A percentile compares a stretch with the other conserved stretches of the same genome.
phyloP scores from a whole-genome alignment of 1,140 invertebrate species.

The Heliconius nattereri region DNA sequence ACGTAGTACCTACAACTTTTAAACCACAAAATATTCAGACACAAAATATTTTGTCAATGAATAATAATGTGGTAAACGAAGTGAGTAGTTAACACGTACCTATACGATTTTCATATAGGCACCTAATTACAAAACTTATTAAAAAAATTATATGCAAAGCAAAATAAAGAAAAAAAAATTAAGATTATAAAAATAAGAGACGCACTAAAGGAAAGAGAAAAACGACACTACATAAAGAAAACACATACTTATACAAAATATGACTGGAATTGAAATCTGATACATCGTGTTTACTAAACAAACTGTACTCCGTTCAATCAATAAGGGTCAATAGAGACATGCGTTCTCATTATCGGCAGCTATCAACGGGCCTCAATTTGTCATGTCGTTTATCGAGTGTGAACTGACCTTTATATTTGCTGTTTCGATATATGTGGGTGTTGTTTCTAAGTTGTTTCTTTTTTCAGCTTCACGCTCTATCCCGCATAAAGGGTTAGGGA shows the following conservation, averaged over 20 bases:
- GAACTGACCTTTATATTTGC: constrained; percentile 49
- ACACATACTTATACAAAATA: too few relatives aligned
- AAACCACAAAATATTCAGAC: not conserved
- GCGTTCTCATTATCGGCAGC: constrained; percentile 60
- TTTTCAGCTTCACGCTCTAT: not conserved
- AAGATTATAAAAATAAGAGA: too few relatives aligned
- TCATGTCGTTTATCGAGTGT: constrained; percentile 63
- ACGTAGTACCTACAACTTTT: too few relatives aligned
- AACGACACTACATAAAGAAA: too few relatives aligned
- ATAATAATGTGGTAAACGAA: not conserved
- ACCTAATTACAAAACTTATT: too few relatives aligned
- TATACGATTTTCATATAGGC: too few relatives aligned
- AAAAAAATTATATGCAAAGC: too few relatives aligned
- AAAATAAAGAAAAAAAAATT: too few relatives aligned
- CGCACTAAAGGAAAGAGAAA: too few relatives aligned
- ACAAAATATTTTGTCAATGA: not conserved
- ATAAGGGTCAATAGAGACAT: constrained; percentile 60
- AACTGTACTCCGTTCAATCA: constrained; percentile 35
- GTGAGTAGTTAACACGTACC: not conserved
- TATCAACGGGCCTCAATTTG: constrained; percentile 62
- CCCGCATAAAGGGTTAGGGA: too few relatives aligned
- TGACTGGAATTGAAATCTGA: not conserved
- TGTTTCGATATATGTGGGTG: constrained; percentile 35
- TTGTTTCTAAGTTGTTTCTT: not conserved
- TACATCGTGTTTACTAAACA: constrained; percentile 1